phyloP scores from a whole-genome alignment of 2,113 vertebrate species.

The Anarrhichthys ocellatus region DNA sequence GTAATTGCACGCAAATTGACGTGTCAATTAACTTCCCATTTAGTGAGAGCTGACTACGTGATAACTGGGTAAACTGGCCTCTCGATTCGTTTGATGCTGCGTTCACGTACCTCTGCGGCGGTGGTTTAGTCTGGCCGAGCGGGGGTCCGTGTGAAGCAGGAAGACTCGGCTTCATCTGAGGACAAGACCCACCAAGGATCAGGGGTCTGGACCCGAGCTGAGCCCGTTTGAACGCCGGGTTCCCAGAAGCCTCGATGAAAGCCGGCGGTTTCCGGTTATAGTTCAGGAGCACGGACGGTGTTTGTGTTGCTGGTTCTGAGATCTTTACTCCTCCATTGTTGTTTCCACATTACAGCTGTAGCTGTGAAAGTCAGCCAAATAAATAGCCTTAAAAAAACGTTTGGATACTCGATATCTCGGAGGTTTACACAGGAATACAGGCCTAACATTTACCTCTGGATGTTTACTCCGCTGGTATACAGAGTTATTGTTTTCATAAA shows the following conservation, averaged over 20 bases:
- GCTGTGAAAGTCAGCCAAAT: constrained; percentile 32
- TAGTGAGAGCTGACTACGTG: no score
- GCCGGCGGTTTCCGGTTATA: constrained; percentile 75
- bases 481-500: constrained; percentile 71
- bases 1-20: no score
- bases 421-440: constrained; percentile 52
- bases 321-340: constrained; percentile 47
- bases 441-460: constrained; percentile 68
- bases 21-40: no score
- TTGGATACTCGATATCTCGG: constrained; percentile 58
- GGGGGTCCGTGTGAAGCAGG: constrained; percentile 78
- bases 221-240: constrained; percentile 67
- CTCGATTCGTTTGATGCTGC: no score
- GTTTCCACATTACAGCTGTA: constrained; percentile 38
- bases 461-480: constrained; percentile 59
- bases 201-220: constrained; percentile 61
- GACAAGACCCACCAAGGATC: constrained; percentile 74
- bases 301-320: constrained; percentile 62
- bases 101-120: background rate
- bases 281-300: constrained; percentile 65
- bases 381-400: constrained; percentile 59
- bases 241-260: constrained; percentile 76
- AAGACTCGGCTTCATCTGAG: constrained; percentile 53
- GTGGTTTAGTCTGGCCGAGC: constrained; percentile 40
- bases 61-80: background rate